phyloP scores from a whole-genome alignment of 2,797 vertebrate genomes.

The Hippopotamyrus pictus region DNA sequence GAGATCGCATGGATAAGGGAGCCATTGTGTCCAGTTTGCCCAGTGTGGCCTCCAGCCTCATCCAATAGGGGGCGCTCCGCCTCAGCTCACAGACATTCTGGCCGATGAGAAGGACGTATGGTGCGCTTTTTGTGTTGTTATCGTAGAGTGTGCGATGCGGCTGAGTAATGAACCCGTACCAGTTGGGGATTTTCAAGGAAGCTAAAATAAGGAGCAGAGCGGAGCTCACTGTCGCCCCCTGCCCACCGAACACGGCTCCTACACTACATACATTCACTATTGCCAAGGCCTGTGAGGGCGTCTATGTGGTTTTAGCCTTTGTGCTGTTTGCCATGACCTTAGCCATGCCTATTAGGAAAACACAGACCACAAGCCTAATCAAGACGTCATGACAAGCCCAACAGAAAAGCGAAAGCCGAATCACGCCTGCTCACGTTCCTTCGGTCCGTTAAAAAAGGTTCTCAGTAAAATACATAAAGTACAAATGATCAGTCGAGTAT shows the following conservation, averaged over 20 bases:
- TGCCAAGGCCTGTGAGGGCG: neutral
- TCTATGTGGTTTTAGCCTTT: neutral
- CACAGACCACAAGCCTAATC: neutral
- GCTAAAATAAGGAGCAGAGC: neutral
- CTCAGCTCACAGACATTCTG: neutral
- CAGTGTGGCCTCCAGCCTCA: neutral
- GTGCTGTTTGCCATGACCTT: neutral
- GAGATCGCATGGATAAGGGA: neutral
- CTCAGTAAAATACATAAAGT: slow-evolving; percentile 2
- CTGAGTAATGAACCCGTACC: neutral
- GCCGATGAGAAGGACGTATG: neutral
- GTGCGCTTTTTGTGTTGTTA: neutral
- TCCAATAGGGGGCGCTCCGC: neutral
- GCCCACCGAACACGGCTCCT: neutral
- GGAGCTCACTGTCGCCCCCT: neutral
- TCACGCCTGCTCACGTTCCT: neutral
- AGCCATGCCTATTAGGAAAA: neutral
- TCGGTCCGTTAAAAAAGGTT: neutral
- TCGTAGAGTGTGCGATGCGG: neutral
- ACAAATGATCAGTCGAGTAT: slow-evolving; percentile 1
- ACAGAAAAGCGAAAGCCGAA: neutral
- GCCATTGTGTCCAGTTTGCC: neutral
- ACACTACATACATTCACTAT: slow-evolving; percentile 7
- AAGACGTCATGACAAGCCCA: neutral
- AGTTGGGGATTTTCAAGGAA: neutral